Conservation (phyloP, 2,113 vertebrate species). For the Tychaedon coryphoeus region DNA sequence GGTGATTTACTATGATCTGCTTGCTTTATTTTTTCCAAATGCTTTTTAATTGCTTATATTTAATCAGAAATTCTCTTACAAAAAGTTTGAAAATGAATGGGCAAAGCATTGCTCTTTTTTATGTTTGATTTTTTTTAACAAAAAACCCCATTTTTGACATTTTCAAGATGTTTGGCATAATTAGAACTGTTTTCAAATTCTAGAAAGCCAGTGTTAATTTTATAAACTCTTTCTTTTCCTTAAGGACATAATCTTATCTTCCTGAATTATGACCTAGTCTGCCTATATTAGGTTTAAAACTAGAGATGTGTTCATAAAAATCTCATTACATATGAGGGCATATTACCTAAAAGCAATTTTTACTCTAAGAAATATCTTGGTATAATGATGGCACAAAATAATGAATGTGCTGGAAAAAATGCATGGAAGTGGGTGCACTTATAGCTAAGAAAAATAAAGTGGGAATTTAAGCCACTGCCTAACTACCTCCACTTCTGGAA, state of each 20-base stretch:
- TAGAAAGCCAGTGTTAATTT: background rate
- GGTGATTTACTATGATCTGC: background rate
- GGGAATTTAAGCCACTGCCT: background rate
- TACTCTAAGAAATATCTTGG: background rate
- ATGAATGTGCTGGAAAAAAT: background rate
- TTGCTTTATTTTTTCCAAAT: background rate
- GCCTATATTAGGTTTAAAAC: background rate
- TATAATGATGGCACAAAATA: background rate
- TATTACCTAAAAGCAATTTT: background rate
- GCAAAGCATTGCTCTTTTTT: background rate
- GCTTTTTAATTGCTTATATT: background rate
- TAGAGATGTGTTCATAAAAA: background rate
- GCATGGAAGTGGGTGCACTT: background rate
- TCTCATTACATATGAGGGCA: background rate
- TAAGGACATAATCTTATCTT: background rate
- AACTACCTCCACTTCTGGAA: background rate
- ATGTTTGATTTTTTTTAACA: accelerated
- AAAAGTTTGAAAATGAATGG: background rate
- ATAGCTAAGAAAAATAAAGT: background rate
- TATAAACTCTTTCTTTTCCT: background rate
- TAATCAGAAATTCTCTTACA: background rate
- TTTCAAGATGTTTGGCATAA: background rate
- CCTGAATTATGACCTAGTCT: background rate
- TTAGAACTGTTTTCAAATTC: background rate
- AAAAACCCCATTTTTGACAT: background rate